Percentiles rank a stretch among this genome's conserved stretches.
Evolutionary conservation across 2,113 vertebrate species (phyloP).

Genomic region (Pedionomus torquatus): DNA sequence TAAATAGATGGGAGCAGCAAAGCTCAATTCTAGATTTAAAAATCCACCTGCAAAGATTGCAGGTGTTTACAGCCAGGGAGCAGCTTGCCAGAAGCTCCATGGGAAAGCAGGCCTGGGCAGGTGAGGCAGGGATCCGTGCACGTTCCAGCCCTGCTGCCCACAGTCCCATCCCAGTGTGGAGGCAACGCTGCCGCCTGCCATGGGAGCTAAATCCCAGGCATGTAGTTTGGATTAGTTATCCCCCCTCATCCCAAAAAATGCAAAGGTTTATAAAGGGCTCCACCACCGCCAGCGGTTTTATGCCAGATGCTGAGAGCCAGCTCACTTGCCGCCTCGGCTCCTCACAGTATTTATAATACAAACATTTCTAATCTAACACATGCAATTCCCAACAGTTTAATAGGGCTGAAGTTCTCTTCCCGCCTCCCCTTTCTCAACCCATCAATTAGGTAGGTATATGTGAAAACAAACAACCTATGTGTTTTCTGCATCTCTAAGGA

Average conservation of each 20-base stretch:
- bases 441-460: slow-evolving; percentile 65
- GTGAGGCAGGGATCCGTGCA: not conserved
- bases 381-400: slow-evolving; percentile 38
- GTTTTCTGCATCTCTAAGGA: slow-evolving; percentile 57
- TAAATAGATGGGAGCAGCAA: not conserved
- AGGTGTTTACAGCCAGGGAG: not conserved
- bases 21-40: not conserved
- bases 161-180: fast-evolving
- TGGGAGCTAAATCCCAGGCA: not conserved
- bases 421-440: slow-evolving; percentile 32
- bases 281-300: not conserved
- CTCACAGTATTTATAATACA: not conserved
- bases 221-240: not conserved
- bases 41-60: not conserved
- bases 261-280: slow-evolving; percentile 17
- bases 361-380: slow-evolving; percentile 30
- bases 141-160: fast-evolving
- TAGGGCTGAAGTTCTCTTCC: slow-evolving; percentile 48
- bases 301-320: not conserved
- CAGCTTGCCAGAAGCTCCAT: not conserved
- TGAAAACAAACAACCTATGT: slow-evolving; percentile 68
- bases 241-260: not conserved
- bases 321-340: not conserved
- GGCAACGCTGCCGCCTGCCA: not conserved
- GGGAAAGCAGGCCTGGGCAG: not conserved